Percentiles rank a stretch among this genome's conserved stretches.
These are phyloP conservation scores for Coluber constrictor DNA, from an alignment of 2,797 vertebrate species.

Conservation along the genomic window DNA sequence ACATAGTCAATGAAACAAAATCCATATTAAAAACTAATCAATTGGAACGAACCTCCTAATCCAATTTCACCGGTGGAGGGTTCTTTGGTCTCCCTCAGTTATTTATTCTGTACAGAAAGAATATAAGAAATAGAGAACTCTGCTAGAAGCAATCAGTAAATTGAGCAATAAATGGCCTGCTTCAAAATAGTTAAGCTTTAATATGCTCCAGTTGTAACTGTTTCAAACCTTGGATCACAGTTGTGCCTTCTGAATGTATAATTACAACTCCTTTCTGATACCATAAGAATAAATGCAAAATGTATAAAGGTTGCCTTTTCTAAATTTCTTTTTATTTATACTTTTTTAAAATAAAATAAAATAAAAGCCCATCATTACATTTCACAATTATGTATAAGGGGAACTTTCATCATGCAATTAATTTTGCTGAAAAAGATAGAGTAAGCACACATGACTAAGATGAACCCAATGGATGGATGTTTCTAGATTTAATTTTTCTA, in stretches of 20 bases:
- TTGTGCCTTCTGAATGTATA: background rate
- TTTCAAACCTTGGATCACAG: background rate
- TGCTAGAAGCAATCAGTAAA: background rate
- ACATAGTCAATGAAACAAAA: background rate
- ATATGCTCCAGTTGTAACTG: background rate
- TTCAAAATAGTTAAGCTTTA: conserved; percentile 2
- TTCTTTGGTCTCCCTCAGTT: background rate
- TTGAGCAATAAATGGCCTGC: background rate
- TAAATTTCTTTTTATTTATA: background rate
- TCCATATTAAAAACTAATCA: conserved; percentile 8
- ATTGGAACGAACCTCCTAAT: background rate
- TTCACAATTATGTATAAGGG: background rate
- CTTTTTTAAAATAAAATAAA: background rate
- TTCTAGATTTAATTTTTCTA: background rate
- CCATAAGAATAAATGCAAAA: background rate
- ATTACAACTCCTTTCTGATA: background rate
- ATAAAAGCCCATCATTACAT: background rate
- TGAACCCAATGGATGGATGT: background rate
- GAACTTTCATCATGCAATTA: background rate
- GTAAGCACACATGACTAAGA: background rate
- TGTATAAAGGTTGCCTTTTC: background rate
- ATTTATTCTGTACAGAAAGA: background rate
- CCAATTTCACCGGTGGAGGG: background rate
- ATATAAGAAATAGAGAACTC: background rate
- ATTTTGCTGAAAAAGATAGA: background rate